Conservation (phyloP, 37 sponge, comb jelly and placozoan species). For the Petrosia ficiformis region DNA sequence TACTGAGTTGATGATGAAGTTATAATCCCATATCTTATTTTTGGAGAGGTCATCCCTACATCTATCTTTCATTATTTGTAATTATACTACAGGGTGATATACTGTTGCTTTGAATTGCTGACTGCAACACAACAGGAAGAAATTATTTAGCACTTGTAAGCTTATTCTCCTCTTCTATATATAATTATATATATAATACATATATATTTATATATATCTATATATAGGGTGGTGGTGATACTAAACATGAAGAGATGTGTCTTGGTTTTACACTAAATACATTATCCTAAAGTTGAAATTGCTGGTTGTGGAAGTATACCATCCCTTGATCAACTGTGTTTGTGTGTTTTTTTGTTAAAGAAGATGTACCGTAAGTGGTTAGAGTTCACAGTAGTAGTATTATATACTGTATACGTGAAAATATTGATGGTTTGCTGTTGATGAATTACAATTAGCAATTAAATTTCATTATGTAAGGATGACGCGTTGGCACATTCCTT, state of each 20-base stretch:
- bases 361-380: conserved; percentile 6
- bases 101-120: conserved; percentile 21
- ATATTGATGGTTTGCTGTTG: no score
- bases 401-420: no score
- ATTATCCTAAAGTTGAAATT: conserved; percentile 23
- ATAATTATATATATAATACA: background rate
- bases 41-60: no score
- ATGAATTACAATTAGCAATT: no score
- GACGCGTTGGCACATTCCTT: no score
- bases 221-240: conserved; percentile 47
- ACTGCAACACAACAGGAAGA: conserved; percentile 6
- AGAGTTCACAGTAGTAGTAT: no score
- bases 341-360: background rate
- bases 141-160: conserved; percentile 11
- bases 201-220: background rate
- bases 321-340: background rate
- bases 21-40: no score
- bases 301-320: background rate
- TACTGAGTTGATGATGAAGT: no score
- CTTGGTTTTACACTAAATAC: conserved; percentile 13
- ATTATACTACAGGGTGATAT: conserved; percentile 16
- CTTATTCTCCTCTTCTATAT: background rate
- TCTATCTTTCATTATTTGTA: no score
- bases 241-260: conserved; percentile 44
- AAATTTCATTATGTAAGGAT: no score